These are phyloP conservation scores for Eulemur rufifrons DNA, from an alignment of 2,113 vertebrate genomes.

Conservation along the genomic window DNA sequence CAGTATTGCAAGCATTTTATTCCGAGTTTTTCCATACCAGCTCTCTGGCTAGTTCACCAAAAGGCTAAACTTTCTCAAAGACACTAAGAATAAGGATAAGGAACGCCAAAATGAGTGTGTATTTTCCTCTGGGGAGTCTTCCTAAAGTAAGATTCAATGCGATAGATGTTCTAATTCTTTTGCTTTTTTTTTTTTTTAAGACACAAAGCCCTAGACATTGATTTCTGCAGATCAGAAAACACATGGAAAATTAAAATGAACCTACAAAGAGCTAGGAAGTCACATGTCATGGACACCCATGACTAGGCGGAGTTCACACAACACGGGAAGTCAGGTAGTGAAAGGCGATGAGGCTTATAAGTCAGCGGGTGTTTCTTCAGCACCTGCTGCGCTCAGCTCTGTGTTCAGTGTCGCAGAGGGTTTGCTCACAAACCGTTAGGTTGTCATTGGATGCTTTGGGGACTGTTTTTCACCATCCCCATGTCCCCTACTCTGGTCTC, in stretches of 20 bases:
- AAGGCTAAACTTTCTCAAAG: background rate
- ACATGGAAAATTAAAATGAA: background rate
- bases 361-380: background rate
- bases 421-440: background rate
- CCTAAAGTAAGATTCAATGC: background rate
- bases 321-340: background rate
- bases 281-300: background rate
- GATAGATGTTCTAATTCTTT: background rate
- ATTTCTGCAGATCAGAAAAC: background rate
- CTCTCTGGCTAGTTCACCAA: background rate
- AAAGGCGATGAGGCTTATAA: background rate
- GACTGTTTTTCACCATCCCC: background rate
- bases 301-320: no score
- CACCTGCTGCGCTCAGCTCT: background rate
- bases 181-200: background rate
- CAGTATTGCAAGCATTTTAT: conserved; percentile 67
- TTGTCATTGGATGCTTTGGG: background rate
- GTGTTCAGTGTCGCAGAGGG: background rate
- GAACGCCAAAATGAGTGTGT: background rate
- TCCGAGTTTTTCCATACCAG: background rate
- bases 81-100: background rate
- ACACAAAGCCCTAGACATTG: background rate
- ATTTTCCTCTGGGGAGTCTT: background rate
- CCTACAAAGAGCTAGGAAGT: background rate
- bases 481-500: no score